Evolutionary conservation across 64 coral and sea anemone species (phyloP), one percentile per base, ranked within the genome.

Genomic region (Anthopleura sola): DNA sequence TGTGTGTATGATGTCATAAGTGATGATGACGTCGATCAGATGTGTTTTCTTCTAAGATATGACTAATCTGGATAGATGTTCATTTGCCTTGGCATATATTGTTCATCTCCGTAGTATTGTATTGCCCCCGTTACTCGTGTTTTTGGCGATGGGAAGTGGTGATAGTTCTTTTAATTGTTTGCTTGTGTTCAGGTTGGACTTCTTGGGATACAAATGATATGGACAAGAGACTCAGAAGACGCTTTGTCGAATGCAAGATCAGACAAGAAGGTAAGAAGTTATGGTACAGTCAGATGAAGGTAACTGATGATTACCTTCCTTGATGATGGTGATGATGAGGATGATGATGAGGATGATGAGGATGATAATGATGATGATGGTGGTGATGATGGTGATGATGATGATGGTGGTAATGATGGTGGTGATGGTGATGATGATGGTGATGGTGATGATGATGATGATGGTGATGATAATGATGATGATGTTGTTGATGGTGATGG

Each of bases 201-300:
- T 28, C 88, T 99, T 37, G 97, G 97, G 34, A 94, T 99, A 54
- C 97, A 99, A 82, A 99, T 99, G 97, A 92, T 99, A 15, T 99
- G 97, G 97, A 99, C 97, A 38, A 60, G 97, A 85, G 97, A 99
- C 46, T 88, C 97, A 1, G 97, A 99, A 87, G 97, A 99, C 56
- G 93, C 97, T 29, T 83, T 99, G 17, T 92, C 92, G 24, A 95
- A 92, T 58, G 97, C 93, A 8, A 91, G 90, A 75, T 99, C 97
- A 68, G 93, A 99, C 66, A 99, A 99, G 87, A 99, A 99, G 93
- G 97, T 99, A 64, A 62, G n/a, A n/a, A n/a, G n/a, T n/a, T n/a
- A n/a, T n/a, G n/a, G n/a, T n/a, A n/a, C n/a, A n/a, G n/a, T n/a
- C 1, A 0, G 1, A 31, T 68, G 64, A 13, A 23, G 64, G 10